Evolutionary conservation across 2,888 invertebrate species (phyloP), one percentile per base, ranked within the genome.

Genomic region (Saturnia pavonia): DNA sequence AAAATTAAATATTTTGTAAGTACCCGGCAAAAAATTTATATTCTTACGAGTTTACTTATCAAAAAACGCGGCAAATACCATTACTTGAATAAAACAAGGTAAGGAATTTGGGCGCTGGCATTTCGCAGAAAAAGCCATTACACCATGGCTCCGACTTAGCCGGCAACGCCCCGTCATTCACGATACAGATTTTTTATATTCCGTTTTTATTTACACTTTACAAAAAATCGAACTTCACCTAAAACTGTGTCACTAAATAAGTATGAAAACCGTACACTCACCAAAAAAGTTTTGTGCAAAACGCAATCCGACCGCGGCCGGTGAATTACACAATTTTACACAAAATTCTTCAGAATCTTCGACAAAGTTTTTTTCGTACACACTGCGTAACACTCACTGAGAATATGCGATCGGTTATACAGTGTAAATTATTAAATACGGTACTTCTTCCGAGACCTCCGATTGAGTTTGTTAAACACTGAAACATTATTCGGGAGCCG

Each of bases 311-410:
- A 88, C 89, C 84, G 85, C 85, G 82, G 88, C 92, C 91, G 91
- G 90, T 85, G 90, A 89, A 89, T 91, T 92, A 92, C 94, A 93
- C 93, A 93, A 92, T 91, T 91, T 91, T 90, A 90, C 92, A 92
- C 93, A 91, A 92, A 90, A 92, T 91, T 92, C 91, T 94, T 94
- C 91, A 94, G 91, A 94, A 94, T 94, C 92, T 93, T 90, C 92
- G 92, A 92, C 89, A 90, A 94, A 94, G 94, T 94, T 94, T 94
- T 94, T 94, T 94, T 84, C 94, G 90, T 90, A 94, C 94, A 91
- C 94, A 94, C 92, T 94, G 94, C 88, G 94, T 92, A 88, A 94
- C 94, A 94, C 92, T 92, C 94, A 94, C 94, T 94, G 92, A 92
- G 89, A 93, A 92, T 92, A 92, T 93, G 92, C 91, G 90, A 87